Base-by-base conservation (phyloP, 2,113 vertebrate species). In the Barbus barbus region DNA sequence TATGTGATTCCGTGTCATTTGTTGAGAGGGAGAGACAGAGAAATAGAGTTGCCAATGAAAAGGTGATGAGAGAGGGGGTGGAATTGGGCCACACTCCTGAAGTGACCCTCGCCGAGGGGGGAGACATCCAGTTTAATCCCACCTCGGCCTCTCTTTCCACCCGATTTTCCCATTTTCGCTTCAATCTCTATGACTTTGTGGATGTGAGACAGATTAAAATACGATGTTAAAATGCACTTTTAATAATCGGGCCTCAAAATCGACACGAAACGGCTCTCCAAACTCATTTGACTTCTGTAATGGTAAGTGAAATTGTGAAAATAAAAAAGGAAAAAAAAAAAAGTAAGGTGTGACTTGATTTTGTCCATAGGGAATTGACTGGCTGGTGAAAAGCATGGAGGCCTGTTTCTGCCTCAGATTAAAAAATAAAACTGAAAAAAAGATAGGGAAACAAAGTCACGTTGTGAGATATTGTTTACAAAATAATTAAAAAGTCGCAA, bases 31-130 rank as follows among this genome's bases (percentile, higher is more conserved):
- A 48, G 13, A 69, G 56, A 84, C 53, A 69, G 65, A 86, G 56
- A 75, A 69, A 73, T 28, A 48, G 51, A 41, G 51, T 38, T 38
- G 24, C 24, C n/a, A 22, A 78, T 78, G 75, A 78, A 78, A 63
- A 61, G 58, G 58, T 80, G 58, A 80, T 46, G 56, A 80, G 78
- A 80, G 60, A 36, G 76, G 24, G 88, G 24, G 88, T 92, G 88
- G 91, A 91, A 92, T 90, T 86, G 85, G 80, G 33, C 81, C 81
- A 88, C 72, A 86, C 87, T 89, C 89, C 87, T 82, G 75, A 81
- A 90, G 87, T 88, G 91, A 91, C 89, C 90, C 83, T 63, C 85
- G 85, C 84, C 82, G 69, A 24, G 73, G 28, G 83, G 86, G 28
- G 22, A 80, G 18, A 69, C 53, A 58, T 36, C 28, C 75, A n/a